Conservation (phyloP, 2,888 invertebrate species). For the Rambutsinella grinnellia region DNA sequence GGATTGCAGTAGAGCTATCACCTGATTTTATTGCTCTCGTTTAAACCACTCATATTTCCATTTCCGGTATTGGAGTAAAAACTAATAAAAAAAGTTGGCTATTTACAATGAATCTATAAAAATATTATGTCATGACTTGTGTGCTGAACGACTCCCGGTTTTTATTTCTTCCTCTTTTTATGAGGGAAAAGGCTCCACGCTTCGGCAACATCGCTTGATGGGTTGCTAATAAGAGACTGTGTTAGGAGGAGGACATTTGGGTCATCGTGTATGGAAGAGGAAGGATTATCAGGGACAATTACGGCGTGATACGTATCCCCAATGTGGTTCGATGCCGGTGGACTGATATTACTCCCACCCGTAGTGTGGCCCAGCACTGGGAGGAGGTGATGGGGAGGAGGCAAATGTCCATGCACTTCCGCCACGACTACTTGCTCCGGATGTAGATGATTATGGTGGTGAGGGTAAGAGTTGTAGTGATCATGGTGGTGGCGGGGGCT, state of each 20-base stretch:
- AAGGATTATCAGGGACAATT: neutral
- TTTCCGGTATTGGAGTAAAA: no score
- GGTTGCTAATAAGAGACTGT: constrained; percentile 17
- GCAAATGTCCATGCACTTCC: constrained; percentile 1
- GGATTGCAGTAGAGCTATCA: neutral
- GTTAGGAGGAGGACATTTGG: constrained; percentile 22
- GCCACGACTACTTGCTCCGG: neutral
- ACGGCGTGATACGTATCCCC: neutral
- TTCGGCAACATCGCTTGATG: constrained; percentile 18
- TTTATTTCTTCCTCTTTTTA: constrained; percentile 29
- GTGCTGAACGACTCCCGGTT: neutral
- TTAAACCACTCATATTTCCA: neutral
- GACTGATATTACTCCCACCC: neutral
- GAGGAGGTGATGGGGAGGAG: neutral
- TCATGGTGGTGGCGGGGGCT: neutral
- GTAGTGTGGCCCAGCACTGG: neutral
- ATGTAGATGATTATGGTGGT: neutral
- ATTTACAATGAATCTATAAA: constrained; percentile 4
- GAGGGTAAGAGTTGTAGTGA: neutral
- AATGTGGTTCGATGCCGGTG: neutral
- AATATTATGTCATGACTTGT: neutral
- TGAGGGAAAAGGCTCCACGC: constrained; percentile 45
- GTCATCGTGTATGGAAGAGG: neutral
- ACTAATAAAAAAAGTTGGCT: neutral
- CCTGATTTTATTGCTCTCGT: neutral